Evolutionary conservation across 2,113 vertebrate species (phyloP), one percentile per base, ranked within the genome.

Genomic region (Hystrix brachyura): DNA sequence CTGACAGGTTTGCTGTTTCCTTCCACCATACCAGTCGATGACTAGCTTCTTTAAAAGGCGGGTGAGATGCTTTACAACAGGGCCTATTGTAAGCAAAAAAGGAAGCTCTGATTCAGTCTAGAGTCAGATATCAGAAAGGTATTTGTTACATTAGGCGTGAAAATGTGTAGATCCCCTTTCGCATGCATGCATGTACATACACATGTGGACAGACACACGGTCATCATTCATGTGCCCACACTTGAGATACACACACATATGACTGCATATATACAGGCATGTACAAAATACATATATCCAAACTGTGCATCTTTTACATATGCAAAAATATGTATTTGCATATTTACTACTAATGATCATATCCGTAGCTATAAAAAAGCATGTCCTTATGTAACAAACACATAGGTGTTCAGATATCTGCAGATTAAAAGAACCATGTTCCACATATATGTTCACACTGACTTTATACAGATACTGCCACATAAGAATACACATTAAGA

Each of bases 1-100:
- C 29, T 78, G 14, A 7, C 5, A 10, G 5, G 21, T 17, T 21
- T 43, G 2, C 12, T 29, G 19, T 21, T 15, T 69, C 19, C 18
- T 87, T 90, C 57, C 34, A 62, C 80, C 32, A 80, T 46, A 46
- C 12, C 29, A 79, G 38, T 1, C 23, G 90, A 21, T n/a, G 48
- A 9, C 17, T 51, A 1, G 17, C 57, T 94, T 87, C 85, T 88
- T 87, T 48, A 86, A 72, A 87, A 93, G 55, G 23, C 55, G 60
- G 32, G 38, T 29, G 25, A 64, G 2, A 51, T 17, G 62, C 13
- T 74, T 82, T 87, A 32, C 78, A 46, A 46, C n/a, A 65, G 34
- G 74, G 15, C 69, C 92, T 95, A 17, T 86, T 18, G 27, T 94
- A 74, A 92, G 46, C 43, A n/a, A 12, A 76, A 92, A 83, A 85